Percentiles rank a stretch among this genome's conserved stretches.
These are phyloP conservation scores for Marmota flaviventris DNA, from an alignment of 2,113 vertebrate species.

Conservation along the genomic window DNA sequence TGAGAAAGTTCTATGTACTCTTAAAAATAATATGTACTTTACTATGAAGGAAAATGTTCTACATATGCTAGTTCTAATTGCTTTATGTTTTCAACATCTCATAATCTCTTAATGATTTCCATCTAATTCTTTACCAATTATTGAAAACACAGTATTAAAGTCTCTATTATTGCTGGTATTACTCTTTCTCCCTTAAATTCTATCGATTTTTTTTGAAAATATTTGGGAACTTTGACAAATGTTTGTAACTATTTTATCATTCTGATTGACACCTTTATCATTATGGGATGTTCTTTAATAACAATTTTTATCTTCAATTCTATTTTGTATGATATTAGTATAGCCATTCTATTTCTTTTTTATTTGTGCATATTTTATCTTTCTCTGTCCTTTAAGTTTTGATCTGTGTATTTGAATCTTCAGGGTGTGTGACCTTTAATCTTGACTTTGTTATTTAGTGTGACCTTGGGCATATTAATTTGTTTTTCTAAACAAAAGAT, in stretches of 20 bases:
- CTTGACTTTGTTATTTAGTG: conserved; percentile 11
- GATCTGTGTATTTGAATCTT: background rate
- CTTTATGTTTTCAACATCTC: background rate
- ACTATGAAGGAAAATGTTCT: background rate
- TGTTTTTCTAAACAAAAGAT: conserved; percentile 33
- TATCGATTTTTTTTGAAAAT: background rate
- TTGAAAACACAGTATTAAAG: background rate
- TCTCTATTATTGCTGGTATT: background rate
- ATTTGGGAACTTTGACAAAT: background rate
- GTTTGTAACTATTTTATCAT: conserved; percentile 21
- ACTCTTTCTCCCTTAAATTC: background rate
- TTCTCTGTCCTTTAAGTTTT: conserved; percentile 20
- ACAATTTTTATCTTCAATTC: conserved; percentile 12
- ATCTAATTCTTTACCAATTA: background rate
- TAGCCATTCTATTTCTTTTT: background rate
- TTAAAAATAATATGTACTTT: background rate
- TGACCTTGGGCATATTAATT: conserved; percentile 48
- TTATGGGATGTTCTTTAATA: conserved; percentile 27
- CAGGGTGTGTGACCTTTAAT: background rate
- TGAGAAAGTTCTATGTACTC: background rate
- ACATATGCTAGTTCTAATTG: background rate
- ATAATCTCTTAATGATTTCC: background rate
- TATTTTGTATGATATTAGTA: conserved; percentile 13
- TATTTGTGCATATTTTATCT: conserved; percentile 12
- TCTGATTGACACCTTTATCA: background rate